phyloP scores from a whole-genome alignment of 2,797 vertebrate species.

The Scleropages formosus region DNA sequence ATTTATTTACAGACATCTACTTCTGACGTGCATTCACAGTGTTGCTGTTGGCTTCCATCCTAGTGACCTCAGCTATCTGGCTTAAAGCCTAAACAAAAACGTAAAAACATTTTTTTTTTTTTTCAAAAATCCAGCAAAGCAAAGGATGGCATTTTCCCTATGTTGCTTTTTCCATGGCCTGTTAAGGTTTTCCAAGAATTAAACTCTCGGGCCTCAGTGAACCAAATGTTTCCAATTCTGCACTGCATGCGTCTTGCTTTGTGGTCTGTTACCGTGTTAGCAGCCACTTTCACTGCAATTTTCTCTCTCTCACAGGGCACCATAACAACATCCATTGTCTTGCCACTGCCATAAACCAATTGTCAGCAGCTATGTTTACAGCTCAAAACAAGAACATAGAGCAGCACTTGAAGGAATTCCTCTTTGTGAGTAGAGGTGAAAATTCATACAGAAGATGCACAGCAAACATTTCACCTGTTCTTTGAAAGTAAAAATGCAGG shows the following conservation, averaged over 20 bases:
- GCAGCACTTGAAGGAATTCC: slow-evolving; percentile 87
- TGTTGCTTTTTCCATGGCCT: slow-evolving; percentile 53
- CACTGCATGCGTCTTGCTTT: neutral
- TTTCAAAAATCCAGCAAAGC: slow-evolving; percentile 57
- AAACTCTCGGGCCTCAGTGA: neutral
- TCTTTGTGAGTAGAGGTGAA: slow-evolving; percentile 72
- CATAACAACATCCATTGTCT: slow-evolving; percentile 92
- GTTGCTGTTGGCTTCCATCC: slow-evolving; percentile 61
- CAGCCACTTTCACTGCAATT: neutral
- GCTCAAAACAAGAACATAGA: slow-evolving; percentile 85
- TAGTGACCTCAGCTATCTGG: slow-evolving; percentile 52
- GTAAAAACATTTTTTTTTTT: slow-evolving; percentile 50
- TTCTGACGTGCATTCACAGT: slow-evolving; percentile 60
- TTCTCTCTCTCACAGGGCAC: slow-evolving; percentile 66
- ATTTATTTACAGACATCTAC: slow-evolving; percentile 63
- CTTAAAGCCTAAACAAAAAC: slow-evolving; percentile 53
- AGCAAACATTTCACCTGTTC: neutral
- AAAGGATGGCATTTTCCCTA: slow-evolving; percentile 47
- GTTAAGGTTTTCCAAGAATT: slow-evolving; percentile 15
- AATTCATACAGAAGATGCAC: neutral
- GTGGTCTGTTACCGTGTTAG: neutral
- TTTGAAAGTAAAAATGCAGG: neutral
- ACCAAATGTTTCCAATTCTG: neutral
- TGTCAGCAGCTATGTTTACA: slow-evolving; percentile 87
- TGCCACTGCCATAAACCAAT: slow-evolving; percentile 80